Conservation (phyloP, 2,113 vertebrate genomes). For the Ptychochromis oligacanthus region DNA sequence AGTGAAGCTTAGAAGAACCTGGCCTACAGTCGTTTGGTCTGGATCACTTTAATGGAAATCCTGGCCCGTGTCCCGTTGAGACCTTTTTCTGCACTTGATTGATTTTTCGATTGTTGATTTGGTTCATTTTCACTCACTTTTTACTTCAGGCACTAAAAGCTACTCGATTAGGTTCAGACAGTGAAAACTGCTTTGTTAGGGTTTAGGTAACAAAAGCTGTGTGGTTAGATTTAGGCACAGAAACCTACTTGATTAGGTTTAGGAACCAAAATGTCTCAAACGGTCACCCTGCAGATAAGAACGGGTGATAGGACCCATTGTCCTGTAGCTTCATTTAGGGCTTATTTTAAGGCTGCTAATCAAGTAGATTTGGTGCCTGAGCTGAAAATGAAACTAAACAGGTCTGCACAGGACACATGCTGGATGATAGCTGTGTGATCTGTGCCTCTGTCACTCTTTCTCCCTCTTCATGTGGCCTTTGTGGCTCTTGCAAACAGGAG, state of each 20-base stretch:
- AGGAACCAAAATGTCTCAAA: neutral
- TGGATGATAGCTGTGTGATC: neutral
- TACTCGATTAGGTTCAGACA: no score
- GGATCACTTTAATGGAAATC: neutral
- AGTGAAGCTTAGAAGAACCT: no score
- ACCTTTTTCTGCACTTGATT: no score
- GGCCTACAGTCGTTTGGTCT: fast-evolving
- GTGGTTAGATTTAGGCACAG: neutral
- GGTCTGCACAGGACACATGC: no score
- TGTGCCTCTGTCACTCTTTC: neutral
- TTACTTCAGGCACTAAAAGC: no score
- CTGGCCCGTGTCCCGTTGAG: neutral
- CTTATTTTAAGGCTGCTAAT: neutral
- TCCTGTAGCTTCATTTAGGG: neutral
- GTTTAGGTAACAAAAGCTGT: no score
- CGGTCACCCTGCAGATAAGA: neutral
- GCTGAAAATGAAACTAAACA: no score
- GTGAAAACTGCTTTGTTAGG: no score
- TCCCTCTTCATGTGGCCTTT: neutral
- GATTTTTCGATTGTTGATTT: neutral
- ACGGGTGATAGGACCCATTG: neutral
- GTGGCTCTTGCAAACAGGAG: neutral
- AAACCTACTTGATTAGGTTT: neutral
- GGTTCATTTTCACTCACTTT: neutral
- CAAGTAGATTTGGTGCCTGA: no score